Conservation (phyloP, 2,888 invertebrate species). For the Nezara viridula region DNA sequence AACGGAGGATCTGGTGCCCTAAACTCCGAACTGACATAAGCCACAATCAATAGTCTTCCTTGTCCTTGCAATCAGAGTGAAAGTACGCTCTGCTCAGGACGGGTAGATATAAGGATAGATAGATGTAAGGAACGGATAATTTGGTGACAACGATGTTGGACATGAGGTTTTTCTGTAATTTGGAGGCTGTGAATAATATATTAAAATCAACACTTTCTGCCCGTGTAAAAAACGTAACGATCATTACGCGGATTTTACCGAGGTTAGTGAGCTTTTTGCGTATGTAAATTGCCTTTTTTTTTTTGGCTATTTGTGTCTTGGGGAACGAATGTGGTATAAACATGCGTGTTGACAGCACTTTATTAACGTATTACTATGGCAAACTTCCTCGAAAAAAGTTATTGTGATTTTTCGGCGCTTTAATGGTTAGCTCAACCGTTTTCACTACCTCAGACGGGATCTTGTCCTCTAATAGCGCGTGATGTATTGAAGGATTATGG, state of each 20-base stretch:
- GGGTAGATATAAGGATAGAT: background rate
- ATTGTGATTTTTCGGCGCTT: background rate
- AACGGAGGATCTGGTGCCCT: background rate
- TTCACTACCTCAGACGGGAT: background rate
- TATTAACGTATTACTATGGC: background rate
- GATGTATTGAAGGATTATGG: background rate
- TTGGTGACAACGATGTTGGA: background rate
- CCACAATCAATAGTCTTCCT: background rate
- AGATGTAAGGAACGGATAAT: background rate
- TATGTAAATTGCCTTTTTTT: background rate
- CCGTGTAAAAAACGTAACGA: background rate
- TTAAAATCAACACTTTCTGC: background rate
- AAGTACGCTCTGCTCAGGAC: conserved; percentile 20
- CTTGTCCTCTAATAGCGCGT: background rate
- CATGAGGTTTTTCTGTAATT: background rate
- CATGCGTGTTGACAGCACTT: background rate
- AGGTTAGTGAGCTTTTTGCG: background rate
- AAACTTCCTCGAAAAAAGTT: background rate
- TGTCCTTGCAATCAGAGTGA: conserved; percentile 34
- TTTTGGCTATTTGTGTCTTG: background rate
- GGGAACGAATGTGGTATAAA: background rate
- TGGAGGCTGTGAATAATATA: background rate
- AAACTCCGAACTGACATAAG: background rate
- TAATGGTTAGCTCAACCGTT: background rate
- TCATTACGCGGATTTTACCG: background rate